Evolutionary conservation across 2,888 invertebrate species (phyloP), one percentile per base, ranked within the genome.

Genomic region (Nesidiocoris tenuis): DNA sequence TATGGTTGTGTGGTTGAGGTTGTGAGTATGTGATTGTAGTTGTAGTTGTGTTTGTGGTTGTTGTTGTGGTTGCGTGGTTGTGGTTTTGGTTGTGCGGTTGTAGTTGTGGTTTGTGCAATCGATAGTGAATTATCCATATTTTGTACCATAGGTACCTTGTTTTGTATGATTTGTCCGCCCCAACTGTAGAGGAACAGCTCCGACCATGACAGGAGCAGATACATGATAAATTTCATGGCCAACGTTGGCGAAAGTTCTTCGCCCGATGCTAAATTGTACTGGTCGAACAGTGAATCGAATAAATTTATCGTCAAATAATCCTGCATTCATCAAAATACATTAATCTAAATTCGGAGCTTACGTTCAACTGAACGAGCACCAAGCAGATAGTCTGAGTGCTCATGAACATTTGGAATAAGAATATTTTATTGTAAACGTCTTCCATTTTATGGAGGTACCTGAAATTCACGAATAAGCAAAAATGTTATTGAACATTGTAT

Each of bases 161-260:
- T 70, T 18, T 68, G 56, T 12, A 78, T 67, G 5, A 77, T 78
- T 55, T 79, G 79, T 7, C 79, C 79, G 9, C 76, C 76, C 77
- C 77, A 77, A 59, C 79, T 79, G 68, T 77, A 79, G 19, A 79
- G 75, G 17, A 79, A 63, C 0, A 79, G 70, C 24, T 79, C 79
- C 65, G 75, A 61, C 18, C 74, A 74, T 2, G 76, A 76, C 25
- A 79, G 77, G 18, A 79, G 22, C 3, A 79, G 61, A 61, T 79
- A 79, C 76, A 78, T 76, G 55, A 78, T 61, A 66, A 76, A 77
- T 66, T 79, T 79, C 23, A 54, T 61, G 24, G 61, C 75, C 67
- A 75, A 61, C 0, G 77, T 67, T n/a, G 67, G 55, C 3, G 78
- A 74, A 17, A 78, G n/a, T n/a, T n/a, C n/a, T n/a, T n/a, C n/a